phyloP scores from a whole-genome alignment of 2,113 vertebrate genomes.

The Danionella cerebrum region DNA sequence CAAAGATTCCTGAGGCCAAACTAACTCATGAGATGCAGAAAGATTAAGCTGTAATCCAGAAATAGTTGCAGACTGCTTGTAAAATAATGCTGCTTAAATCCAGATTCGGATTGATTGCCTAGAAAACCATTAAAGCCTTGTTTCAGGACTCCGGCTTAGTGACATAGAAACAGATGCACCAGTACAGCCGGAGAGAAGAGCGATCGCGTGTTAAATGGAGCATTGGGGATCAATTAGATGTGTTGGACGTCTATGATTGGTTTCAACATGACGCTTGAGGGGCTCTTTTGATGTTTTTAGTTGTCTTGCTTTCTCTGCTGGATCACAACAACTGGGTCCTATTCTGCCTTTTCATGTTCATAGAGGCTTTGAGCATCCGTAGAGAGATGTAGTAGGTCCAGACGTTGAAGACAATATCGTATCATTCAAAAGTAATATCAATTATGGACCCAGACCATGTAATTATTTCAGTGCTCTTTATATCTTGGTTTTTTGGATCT shows the following conservation, averaged over 20 bases:
- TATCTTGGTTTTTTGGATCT: too few relatives aligned
- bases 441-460: too few relatives aligned
- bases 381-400: too few relatives aligned
- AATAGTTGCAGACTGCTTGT: not conserved
- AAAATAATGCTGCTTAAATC: constrained; percentile 11
- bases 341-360: too few relatives aligned
- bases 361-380: too few relatives aligned
- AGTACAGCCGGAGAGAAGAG: not conserved
- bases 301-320: not conserved
- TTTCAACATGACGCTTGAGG: not conserved
- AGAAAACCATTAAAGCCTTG: not conserved
- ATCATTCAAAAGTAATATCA: too few relatives aligned
- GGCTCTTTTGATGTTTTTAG: not conserved
- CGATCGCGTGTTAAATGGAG: not conserved
- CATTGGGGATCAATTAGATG: not conserved
- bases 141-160: not conserved
- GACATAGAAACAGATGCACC: not conserved
- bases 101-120: not conserved
- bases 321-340: not conserved
- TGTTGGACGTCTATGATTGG: not conserved
- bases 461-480: too few relatives aligned
- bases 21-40: not conserved
- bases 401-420: too few relatives aligned
- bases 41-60: not conserved
- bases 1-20: not conserved